phyloP scores from a whole-genome alignment of 92 coral and sea anemone species.

The Porites evermanni region DNA sequence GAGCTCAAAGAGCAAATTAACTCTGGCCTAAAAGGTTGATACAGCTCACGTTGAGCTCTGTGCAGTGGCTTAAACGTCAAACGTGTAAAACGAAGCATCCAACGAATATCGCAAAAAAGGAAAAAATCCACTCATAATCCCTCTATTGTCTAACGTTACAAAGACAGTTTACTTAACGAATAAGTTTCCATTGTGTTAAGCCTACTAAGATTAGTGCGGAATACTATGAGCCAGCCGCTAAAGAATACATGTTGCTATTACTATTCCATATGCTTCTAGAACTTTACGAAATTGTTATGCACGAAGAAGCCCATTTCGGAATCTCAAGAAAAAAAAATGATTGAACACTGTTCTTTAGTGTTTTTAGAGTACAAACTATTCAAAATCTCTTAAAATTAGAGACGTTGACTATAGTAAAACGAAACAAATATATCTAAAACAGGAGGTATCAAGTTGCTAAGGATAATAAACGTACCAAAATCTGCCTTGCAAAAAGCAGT shows the following conservation, averaged over 20 bases:
- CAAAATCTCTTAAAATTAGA: neutral
- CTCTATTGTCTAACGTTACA: neutral
- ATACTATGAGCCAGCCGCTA: neutral
- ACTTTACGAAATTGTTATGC: neutral
- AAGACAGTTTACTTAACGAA: neutral
- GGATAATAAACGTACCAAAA: constrained; percentile 48
- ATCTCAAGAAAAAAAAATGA: too few relatives aligned
- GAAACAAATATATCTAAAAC: neutral
- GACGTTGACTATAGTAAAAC: neutral
- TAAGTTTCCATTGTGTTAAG: neutral
- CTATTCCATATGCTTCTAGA: neutral
- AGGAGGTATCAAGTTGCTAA: too few relatives aligned
- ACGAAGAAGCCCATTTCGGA: too few relatives aligned
- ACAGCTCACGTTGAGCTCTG: neutral
- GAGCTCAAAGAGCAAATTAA: neutral
- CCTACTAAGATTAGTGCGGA: neutral
- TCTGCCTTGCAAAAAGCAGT: constrained; percentile 66
- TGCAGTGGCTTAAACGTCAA: neutral
- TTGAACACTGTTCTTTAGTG: too few relatives aligned
- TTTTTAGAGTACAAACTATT: too few relatives aligned
- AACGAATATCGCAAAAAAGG: neutral
- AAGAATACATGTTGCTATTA: neutral
- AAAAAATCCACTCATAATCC: neutral
- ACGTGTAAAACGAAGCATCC: neutral
- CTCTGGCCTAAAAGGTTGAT: neutral